These are phyloP conservation scores for Dascyllus trimaculatus DNA, from an alignment of 2,113 vertebrate genomes.

Conservation along the genomic window DNA sequence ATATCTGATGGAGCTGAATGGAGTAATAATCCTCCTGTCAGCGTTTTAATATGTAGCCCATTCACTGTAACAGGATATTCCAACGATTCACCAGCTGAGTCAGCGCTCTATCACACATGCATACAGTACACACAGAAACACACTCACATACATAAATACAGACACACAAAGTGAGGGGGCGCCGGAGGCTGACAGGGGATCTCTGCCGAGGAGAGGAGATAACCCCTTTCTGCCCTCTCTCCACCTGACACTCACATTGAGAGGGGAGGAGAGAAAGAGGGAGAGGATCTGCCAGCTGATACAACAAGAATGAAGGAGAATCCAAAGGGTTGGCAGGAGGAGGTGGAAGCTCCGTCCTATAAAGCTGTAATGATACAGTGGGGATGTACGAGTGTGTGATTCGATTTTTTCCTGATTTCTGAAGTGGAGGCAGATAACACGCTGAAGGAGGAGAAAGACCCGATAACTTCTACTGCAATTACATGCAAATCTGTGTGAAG, in stretches of 20 bases:
- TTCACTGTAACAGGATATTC: constrained; percentile 45
- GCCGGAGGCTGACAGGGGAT: constrained; percentile 34
- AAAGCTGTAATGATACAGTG: constrained; percentile 33
- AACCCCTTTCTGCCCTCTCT: constrained; percentile 33
- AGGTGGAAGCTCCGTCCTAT: constrained; percentile 3
- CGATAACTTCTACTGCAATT: constrained; percentile 53
- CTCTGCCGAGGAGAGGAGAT: constrained; percentile 44
- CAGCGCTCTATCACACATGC: constrained; percentile 53
- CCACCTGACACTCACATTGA: constrained; percentile 45
- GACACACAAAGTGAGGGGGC: constrained; percentile 29
- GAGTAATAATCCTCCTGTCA: constrained; percentile 68
- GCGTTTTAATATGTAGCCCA: constrained; percentile 64
- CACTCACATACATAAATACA: constrained; percentile 26
- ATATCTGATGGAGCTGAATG: constrained; percentile 68
- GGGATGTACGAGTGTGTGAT: not conserved
- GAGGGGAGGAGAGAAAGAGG: not conserved
- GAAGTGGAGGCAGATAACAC: constrained; percentile 46
- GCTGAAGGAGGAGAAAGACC: constrained; percentile 52
- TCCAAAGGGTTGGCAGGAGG: constrained; percentile 7
- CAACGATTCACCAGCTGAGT: constrained; percentile 55
- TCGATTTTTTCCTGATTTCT: constrained; percentile 51
- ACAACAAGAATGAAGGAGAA: constrained; percentile 14
- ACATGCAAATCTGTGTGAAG: constrained; percentile 53
- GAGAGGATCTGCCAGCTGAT: constrained; percentile 19
- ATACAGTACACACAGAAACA: constrained; percentile 11